A percentile compares a stretch with the other conserved stretches of the same genome.
These are phyloP conservation scores for Drosophila obscura DNA, from an alignment of 1,140 invertebrate species.

Conservation along the genomic window DNA sequence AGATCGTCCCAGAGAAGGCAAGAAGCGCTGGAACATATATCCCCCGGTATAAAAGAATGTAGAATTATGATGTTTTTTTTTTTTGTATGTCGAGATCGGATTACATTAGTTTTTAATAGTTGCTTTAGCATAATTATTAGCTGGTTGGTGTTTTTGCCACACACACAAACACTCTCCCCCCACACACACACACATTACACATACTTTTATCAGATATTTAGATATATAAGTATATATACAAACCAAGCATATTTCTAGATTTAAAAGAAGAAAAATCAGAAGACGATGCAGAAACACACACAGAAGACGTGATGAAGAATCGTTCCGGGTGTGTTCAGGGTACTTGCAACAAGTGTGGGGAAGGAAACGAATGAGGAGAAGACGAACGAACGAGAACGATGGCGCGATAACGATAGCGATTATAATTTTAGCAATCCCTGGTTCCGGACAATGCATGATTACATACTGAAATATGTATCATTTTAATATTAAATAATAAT, in stretches of 20 bases:
- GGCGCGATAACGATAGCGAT: not conserved
- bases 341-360: no score
- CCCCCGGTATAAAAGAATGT: slow-evolving; percentile 22
- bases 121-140: slow-evolving; percentile 72
- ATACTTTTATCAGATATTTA: slow-evolving; percentile 37
- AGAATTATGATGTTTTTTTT: slow-evolving; percentile 45
- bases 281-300: no score
- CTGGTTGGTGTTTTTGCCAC: slow-evolving; percentile 35
- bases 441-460: no score
- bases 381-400: no score
- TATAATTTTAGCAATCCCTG: no score
- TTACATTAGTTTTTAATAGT: slow-evolving; percentile 74
- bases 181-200: slow-evolving; percentile 13
- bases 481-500: no score
- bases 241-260: no score
- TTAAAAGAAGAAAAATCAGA: no score
- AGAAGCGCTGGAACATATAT: slow-evolving; percentile 4
- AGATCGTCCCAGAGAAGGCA: not conserved
- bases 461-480: slow-evolving; percentile 1
- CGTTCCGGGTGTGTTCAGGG: no score
- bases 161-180: slow-evolving; percentile 20
- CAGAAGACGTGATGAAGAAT: no score
- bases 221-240: slow-evolving; percentile 17
- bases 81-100: slow-evolving; percentile 52
- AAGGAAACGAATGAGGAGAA: no score